Conservation (phyloP, 2,113 vertebrate genomes). For the Pogona vitticeps region DNA sequence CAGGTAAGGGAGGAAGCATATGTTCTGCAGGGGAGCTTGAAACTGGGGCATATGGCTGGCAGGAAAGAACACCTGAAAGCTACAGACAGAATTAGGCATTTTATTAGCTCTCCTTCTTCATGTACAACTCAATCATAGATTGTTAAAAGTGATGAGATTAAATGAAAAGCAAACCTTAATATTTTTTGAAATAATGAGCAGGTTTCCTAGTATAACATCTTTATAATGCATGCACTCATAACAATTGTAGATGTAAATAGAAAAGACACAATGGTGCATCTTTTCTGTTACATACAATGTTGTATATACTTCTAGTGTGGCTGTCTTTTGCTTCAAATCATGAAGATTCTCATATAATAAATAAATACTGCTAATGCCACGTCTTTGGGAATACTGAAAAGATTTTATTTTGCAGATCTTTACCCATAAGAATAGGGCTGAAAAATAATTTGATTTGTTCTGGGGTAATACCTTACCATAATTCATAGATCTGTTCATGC, state of each 20-base stretch:
- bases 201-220: neutral
- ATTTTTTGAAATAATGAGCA: neutral
- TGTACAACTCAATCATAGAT: neutral
- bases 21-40: conserved; percentile 31
- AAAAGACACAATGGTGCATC: neutral
- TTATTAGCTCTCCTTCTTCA: neutral
- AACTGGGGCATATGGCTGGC: neutral
- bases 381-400: neutral
- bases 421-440: neutral
- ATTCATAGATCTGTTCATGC: neutral
- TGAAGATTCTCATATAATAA: neutral
- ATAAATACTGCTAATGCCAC: neutral
- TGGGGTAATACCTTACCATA: neutral
- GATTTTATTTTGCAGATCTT: neutral
- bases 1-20: conserved; percentile 40
- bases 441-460: neutral
- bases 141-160: neutral
- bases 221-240: neutral
- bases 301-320: neutral
- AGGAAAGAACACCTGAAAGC: neutral
- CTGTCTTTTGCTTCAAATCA: neutral
- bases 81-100: neutral
- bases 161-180: neutral
- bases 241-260: neutral
- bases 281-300: neutral